These are phyloP conservation scores for Mesocricetus auratus DNA, from an alignment of 2,113 vertebrate genomes.

Conservation along the genomic window DNA sequence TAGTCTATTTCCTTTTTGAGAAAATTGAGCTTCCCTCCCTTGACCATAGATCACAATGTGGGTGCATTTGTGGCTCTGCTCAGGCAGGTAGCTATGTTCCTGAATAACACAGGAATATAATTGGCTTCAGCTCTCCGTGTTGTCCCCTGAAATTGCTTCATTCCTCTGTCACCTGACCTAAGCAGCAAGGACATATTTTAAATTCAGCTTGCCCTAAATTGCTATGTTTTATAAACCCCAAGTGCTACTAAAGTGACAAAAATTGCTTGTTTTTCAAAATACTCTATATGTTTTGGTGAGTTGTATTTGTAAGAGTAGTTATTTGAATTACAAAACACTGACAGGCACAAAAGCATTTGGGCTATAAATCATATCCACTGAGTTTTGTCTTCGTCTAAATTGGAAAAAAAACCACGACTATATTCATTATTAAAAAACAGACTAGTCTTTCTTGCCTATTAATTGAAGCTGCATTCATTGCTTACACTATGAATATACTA, in stretches of 20 bases:
- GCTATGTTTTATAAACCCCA: slow-evolving; percentile 60
- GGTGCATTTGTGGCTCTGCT: slow-evolving; percentile 68
- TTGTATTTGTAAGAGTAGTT: slow-evolving; percentile 3
- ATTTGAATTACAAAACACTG: slow-evolving; percentile 71
- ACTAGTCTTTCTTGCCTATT: slow-evolving; percentile 72
- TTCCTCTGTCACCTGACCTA: slow-evolving; percentile 75
- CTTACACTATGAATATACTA: slow-evolving; percentile 79
- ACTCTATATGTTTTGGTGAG: slow-evolving; percentile 51
- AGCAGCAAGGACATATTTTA: slow-evolving; percentile 79
- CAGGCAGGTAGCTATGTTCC: slow-evolving; percentile 74
- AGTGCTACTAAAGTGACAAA: slow-evolving; percentile 69
- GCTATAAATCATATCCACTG: slow-evolving; percentile 52
- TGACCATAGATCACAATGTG: slow-evolving; percentile 66
- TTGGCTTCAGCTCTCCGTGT: slow-evolving; percentile 74
- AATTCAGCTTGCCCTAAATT: slow-evolving; percentile 78
- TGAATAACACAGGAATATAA: slow-evolving; percentile 79
- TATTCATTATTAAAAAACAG: slow-evolving; percentile 71
- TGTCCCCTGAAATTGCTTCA: slow-evolving; percentile 72
- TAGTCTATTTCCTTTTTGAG: slow-evolving; percentile 78
- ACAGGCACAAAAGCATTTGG: slow-evolving; percentile 44
- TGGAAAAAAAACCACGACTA: neutral
- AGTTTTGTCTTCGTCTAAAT: slow-evolving; percentile 68
- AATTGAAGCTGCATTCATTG: slow-evolving; percentile 73
- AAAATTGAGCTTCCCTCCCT: slow-evolving; percentile 72
- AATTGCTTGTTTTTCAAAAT: slow-evolving; percentile 62